Conservation (phyloP, 1,140 invertebrate genomes). For the Drosophila jambulina region DNA sequence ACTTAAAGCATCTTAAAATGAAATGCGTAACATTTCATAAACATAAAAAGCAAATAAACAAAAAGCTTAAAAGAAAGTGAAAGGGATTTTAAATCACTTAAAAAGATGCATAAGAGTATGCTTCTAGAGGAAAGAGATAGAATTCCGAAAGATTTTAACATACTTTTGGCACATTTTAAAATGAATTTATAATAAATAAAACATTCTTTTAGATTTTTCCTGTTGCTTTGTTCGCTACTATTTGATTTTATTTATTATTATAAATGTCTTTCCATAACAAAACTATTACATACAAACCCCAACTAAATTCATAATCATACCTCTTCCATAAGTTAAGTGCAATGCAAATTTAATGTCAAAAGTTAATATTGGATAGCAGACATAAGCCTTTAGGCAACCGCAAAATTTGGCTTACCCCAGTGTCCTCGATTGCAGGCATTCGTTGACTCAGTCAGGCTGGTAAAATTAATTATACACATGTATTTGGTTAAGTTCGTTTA, state of each 20-base stretch:
- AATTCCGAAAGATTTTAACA: too few species aligned
- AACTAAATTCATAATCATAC: neutral
- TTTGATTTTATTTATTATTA: neutral
- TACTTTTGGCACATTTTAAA: too few species aligned
- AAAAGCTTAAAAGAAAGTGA: neutral
- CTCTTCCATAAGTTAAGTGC: neutral
- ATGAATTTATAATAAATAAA: too few species aligned
- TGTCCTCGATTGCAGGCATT: neutral
- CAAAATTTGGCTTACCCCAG: neutral
- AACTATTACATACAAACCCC: neutral
- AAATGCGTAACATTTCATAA: neutral
- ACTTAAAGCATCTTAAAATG: neutral
- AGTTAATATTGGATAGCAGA: conserved; percentile 4
- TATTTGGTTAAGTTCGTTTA: conserved; percentile 31
- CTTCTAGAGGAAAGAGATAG: neutral
- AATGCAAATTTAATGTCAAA: conserved; percentile 7
- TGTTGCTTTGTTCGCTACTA: too few species aligned
- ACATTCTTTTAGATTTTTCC: neutral
- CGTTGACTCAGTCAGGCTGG: conserved; percentile 21
- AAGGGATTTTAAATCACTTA: neutral
- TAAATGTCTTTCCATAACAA: neutral
- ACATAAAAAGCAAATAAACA: neutral
- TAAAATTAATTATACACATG: conserved; percentile 44
- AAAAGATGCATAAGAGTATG: neutral
- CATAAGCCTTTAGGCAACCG: neutral